Percentiles rank a stretch among this genome's conserved stretches.
These are phyloP conservation scores for Oscheius sp. DNA, from an alignment of 2,888 invertebrate species.

Conservation along the genomic window DNA sequence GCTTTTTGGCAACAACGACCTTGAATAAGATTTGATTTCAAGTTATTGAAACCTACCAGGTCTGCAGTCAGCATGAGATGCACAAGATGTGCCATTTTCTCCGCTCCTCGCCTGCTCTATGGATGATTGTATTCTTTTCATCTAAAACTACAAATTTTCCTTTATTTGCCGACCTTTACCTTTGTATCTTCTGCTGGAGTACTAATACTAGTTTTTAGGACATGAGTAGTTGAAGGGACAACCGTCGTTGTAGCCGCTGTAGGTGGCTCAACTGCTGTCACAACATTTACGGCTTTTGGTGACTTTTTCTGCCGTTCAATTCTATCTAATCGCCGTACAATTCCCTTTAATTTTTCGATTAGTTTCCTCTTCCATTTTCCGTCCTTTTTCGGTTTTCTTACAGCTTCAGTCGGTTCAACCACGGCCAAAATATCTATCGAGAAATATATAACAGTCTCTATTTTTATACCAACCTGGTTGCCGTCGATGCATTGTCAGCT, in stretches of 20 bases:
- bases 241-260: constrained; percentile 2
- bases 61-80: constrained; percentile 44
- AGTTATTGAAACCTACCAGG: constrained; percentile 37
- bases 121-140: constrained; percentile 36
- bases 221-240: constrained; percentile 6
- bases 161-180: not conserved
- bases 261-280: constrained; percentile 15
- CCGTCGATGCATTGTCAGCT: constrained; percentile 21
- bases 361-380: constrained; percentile 41
- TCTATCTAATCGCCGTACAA: constrained; percentile 31
- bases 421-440: not conserved
- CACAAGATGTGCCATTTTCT: constrained; percentile 39
- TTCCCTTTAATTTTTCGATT: constrained; percentile 52
- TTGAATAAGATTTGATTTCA: not conserved
- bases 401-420: not conserved
- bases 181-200: constrained; percentile 23
- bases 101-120: constrained; percentile 40
- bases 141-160: constrained; percentile 10
- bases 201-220: constrained; percentile 33
- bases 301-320: constrained; percentile 32
- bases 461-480: constrained; percentile 14
- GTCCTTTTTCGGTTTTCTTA: constrained; percentile 19
- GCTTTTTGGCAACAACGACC: constrained; percentile 48
- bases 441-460: too few relatives aligned
- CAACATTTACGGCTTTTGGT: constrained; percentile 13